Base-by-base conservation (phyloP, 2,113 vertebrate genomes). In the Meles meles region DNA sequence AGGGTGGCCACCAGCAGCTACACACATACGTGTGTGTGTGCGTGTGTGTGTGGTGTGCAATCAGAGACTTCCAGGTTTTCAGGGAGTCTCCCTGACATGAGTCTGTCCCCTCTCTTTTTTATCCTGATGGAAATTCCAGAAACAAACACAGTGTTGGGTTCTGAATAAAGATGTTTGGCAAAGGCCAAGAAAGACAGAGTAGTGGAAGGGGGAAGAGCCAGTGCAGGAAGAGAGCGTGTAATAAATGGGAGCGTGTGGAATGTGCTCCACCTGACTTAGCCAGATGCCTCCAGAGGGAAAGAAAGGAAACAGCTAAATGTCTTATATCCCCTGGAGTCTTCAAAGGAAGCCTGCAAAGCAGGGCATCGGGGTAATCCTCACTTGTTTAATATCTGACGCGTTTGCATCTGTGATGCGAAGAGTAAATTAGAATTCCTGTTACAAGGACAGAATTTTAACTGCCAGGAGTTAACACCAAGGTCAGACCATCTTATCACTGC, bases 311-410 rank as follows among this genome's bases (percentile, higher is more conserved):
- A 0, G 98, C 97, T 97, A 98, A 98, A 98, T 98, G 98, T 97
- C 97, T 98, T 91, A 42, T 97, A 98, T 98, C 98, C 98, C 97
- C 98, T 97, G 94, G 98, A 98, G 98, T 94, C 96, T 98, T 98
- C 98, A 98, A 98, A 98, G 98, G 98, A 98, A 98, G 96, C 97
- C 98, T 98, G 98, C 97, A 98, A 89, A 86, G 95, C 97, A 96
- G 98, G 98, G 98, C 98, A 98, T 96, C 97, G 87, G 94, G 63
- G 3, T 96, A 98, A 97, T 98, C 98, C 98, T 98, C 88, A 71
- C 97, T 97, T 96, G 59, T 98, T 98, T 98, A 98, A 98, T 98
- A 98, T 98, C 98, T 97, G 94, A 96, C 42, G 61, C 81, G 93
- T 98, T 98, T 98, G 98, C 98, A 98, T 98, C 97, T 98, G 98